Evolutionary conservation across 2,888 invertebrate genomes (phyloP), one percentile per base, ranked within the genome.

Genomic region (Ormyrus labotus): DNA sequence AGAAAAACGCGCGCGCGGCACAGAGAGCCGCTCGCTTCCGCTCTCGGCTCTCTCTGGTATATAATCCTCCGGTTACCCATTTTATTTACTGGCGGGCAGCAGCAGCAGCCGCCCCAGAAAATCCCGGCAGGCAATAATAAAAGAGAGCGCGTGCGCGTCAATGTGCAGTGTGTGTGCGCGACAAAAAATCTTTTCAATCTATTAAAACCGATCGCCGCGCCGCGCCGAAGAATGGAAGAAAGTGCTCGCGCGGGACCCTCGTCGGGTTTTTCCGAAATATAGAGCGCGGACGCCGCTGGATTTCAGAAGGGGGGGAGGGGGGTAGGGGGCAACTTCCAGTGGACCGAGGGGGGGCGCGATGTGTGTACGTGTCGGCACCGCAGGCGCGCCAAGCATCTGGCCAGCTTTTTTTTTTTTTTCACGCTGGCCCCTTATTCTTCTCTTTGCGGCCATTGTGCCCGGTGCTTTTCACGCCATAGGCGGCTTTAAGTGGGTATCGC

Each of bases 161-260:
- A 81, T 81, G 72, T 48, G 60, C 73, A 67, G 19, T 9, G 53
- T 50, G 13, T 55, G 13, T 13, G 10, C 34, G 58, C 47, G 77
- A 71, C 47, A 76, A n/a, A 72, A 55, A 58, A 53, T 68, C 74
- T 78, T 81, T 81, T 78, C 70, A 67, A 78, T 81, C 70, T 74
- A 75, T 70, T 78, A 71, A 75, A 78, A 70, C 74, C 75, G 74
- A 74, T 65, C 57, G 75, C 55, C 47, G 60, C 68, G 63, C 13
- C 19, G 19, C 5, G 19, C 1, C 7, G 57, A 53, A 57, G 63
- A 69, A 58, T 48, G 57, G 13, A 55, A 34, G 48, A 67, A 13
- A 48, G 10, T 11, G 58, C 57, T 6, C 11, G 19, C 45, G 47
- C 19, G 13, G 57, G 58, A 45, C 34, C 61, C 19, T 45, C 19